phyloP scores from a whole-genome alignment of 2,888 invertebrate genomes.

The Orthonevra nobilis region DNA sequence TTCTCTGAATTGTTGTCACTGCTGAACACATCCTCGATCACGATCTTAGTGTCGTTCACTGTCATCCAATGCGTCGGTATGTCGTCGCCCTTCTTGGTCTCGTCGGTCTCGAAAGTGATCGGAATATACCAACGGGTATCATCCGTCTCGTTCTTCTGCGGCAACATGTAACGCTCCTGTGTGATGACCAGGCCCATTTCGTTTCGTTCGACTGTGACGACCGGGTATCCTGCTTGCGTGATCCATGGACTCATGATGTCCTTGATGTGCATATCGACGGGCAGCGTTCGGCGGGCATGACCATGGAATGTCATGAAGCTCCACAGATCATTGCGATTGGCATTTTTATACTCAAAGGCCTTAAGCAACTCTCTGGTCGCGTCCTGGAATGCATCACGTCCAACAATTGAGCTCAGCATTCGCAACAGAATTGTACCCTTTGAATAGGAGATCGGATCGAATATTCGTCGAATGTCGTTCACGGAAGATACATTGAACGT shows the following conservation, averaged over 20 bases:
- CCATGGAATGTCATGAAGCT: conserved; percentile 83
- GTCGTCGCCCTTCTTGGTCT: conserved; percentile 74
- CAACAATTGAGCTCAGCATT: conserved; percentile 87
- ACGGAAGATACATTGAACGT: conserved; percentile 83
- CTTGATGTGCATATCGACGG: conserved; percentile 81
- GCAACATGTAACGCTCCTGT: conserved; percentile 78
- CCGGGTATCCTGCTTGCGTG: conserved; percentile 85
- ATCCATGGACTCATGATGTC: conserved; percentile 87
- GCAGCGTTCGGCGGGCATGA: conserved; percentile 78
- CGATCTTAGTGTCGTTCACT: conserved; percentile 74
- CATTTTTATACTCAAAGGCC: conserved; percentile 82
- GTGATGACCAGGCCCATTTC: conserved; percentile 75
- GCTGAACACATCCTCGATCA: conserved; percentile 76
- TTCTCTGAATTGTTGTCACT: conserved; percentile 74
- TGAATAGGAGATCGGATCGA: conserved; percentile 87
- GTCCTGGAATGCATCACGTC: conserved; percentile 82
- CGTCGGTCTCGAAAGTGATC: conserved; percentile 78
- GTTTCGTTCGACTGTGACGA: conserved; percentile 82
- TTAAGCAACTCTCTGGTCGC: conserved; percentile 82
- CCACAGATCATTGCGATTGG: conserved; percentile 86
- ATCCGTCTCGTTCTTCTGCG: conserved; percentile 75
- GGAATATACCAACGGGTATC: conserved; percentile 78
- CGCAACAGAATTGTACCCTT: conserved; percentile 87
- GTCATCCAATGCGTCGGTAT: conserved; percentile 78
- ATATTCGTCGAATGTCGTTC: conserved; percentile 84